Evolutionary conservation across 2,113 vertebrate species (phyloP).

Genomic region (Tychaedon coryphoeus): DNA sequence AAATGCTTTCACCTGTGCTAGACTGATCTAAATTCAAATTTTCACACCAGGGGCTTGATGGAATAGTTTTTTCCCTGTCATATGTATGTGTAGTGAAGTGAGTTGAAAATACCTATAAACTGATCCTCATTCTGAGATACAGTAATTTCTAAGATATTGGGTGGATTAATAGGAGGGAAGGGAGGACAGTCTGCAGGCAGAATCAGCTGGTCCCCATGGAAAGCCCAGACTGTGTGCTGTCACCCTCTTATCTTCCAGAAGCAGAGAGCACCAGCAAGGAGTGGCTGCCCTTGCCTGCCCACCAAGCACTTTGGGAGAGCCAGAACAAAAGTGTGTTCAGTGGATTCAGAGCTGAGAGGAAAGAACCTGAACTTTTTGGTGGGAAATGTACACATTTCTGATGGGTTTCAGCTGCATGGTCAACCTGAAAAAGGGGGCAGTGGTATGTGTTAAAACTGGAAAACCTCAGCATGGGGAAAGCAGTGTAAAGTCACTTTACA

Average conservation of each 20-base stretch:
- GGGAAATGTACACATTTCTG: fast-evolving
- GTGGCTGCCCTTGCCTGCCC: background rate
- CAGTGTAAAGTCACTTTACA: background rate
- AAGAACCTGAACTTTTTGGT: background rate
- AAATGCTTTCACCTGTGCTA: background rate
- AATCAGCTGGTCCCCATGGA: background rate
- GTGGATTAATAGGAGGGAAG: background rate
- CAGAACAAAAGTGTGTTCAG: background rate
- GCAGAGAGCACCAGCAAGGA: background rate
- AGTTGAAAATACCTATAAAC: background rate
- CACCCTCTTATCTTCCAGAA: background rate
- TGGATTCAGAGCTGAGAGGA: background rate
- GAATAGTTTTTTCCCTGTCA: background rate
- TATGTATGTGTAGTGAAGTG: background rate
- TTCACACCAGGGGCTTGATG: background rate
- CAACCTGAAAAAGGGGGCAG: background rate
- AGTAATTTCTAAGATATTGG: background rate
- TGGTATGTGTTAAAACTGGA: background rate
- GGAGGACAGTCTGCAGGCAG: background rate
- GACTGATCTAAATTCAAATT: background rate
- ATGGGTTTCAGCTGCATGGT: background rate
- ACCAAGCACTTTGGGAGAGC: background rate
- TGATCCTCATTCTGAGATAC: background rate
- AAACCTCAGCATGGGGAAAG: background rate
- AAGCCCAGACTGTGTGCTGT: background rate